Evolutionary conservation across 2,888 invertebrate genomes (phyloP), one percentile per base, ranked within the genome.

Genomic region (Orchesellides sinensis): DNA sequence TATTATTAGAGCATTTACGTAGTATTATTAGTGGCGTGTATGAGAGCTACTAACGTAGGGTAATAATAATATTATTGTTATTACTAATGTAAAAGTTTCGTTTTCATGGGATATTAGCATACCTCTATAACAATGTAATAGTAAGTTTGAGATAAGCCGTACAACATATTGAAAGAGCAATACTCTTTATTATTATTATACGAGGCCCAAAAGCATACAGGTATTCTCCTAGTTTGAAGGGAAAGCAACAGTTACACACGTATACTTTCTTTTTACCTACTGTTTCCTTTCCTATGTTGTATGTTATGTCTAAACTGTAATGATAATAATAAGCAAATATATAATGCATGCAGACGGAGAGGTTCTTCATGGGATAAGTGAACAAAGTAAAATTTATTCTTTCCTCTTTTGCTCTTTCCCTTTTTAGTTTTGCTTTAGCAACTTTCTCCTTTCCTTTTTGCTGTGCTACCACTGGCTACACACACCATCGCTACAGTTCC

Each of bases 291-390:
- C 54, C 14, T 40, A n/a, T 40, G 40, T 10, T n/a, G 40, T 40
- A n/a, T 40, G 40, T 40, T 40, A 40, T n/a, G n/a, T 17, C 29
- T 61, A 59, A 35, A 52, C 61, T 45, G 21, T 27, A 59, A 35
- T 72, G 72, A 72, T 59, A 72, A 72, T 72, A 72, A 72, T 72
- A 72, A 72, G 72, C 19, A 45, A 72, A 72, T 72, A 47, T 72
- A 72, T 72, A 72, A 72, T 72, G 61, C 72, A 72, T 70, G 56
- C 56, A 70, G 40, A n/a, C n/a, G n/a, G 25, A 56, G 59, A 61
- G 59, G 47, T 32, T 72, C 72, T 72, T 61, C 61, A 27, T 72
- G 72, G 72, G 72, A 72, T 61, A 61, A 72, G 47, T 72, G 47
- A 17, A 59, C 12, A 72, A 72, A 52, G 59, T 66, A 47, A 59